Base-by-base conservation (phyloP, 2,113 vertebrate species). In the Plecotus auritus region DNA sequence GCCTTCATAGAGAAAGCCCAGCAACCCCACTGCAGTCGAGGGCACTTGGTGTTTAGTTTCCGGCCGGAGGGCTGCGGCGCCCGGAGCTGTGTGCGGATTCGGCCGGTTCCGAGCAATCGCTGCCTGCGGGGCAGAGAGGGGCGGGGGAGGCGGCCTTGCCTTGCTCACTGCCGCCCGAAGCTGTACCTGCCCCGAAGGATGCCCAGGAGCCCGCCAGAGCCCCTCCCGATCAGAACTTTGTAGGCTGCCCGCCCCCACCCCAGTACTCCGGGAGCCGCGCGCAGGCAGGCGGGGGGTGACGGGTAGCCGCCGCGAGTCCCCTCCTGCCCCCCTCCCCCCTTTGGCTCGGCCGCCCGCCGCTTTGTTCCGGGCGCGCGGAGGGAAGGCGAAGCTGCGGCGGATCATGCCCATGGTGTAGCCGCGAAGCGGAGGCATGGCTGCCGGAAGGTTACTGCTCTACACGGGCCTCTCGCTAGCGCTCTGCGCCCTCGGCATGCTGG, bases 401-500 rank as follows among this genome's bases (percentile, higher is more conserved):
- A 97, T 97, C 98, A 98, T 98, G 98, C 96, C 98, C 98, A 98
- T 98, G 98, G 98, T 99, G 98, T 98, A 98, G 98, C 98, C 97
- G 98, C 98, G 98, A 99, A 98, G 99, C 98, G 98, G 99, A 99
- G 99, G 98, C 96, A 99, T 99, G 99, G 99, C 99, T 99, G 99
- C 99, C 95, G 99, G 99, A 98, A 99, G 99, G 99, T 98, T 99
- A 82, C 98, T 99, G 98, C 99, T 99, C 95, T 99, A 99, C 97
- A 99, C 99, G 61, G 99, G 99, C 97, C 99, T 99, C 94, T 99
- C 99, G 96, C 98, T 99, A 84, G 99, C 99, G 97, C 98, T 99
- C 91, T 99, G 99, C 98, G 99, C 99, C 98, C 98, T 99, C 96
- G 99, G 99, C 96, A 99, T 99, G 99, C 98, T 99, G 98, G 99